Evolutionary conservation across 2,888 invertebrate species (phyloP), one percentile per base, ranked within the genome.

Genomic region (Chrysolina americana): DNA sequence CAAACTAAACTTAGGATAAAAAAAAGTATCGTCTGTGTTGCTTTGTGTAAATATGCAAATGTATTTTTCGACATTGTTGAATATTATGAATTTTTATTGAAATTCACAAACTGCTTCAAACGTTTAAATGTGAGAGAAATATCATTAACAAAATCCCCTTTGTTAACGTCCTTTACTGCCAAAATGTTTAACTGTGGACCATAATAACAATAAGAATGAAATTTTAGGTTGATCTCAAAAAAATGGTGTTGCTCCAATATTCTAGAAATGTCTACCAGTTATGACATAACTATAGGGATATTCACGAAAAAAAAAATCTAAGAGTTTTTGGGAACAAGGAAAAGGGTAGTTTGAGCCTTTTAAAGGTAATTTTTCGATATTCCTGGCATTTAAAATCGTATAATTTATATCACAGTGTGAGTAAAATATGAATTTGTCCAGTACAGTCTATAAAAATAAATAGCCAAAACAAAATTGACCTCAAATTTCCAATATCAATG

Each of bases 21-120:
- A 64, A n/a, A 64, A 69, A 41, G 47, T 71, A 74, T 68, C 66
- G 65, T 73, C 44, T 48, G 71, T 78, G 77, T 77, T 77, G 78
- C 79, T 80, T 78, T 62, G 41, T 80, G 80, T 81, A 81, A 62
- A 81, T 79, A 81, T 48, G 80, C 80, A 47, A 71, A 75, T 71
- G 77, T 81, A 81, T 81, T 82, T 82, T 82, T 81, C 76, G 81
- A 81, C 74, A 71, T 74, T 79, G 77, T 78, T 78, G 68, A 70
- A 76, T 69, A n/a, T n/a, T n/a, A 76, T 81, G 79, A 78, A 78
- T 79, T 79, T 77, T 75, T 78, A 77, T 79, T 76, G 75, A 73
- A 72, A 64, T 78, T 78, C 79, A 71, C 74, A 77, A 78, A 71
- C 68, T 74, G 70, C 71, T 78, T 73, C 23, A 70, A 76, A 65